Conservation (phyloP, 2,888 invertebrate species). For the Volucella inflata region DNA sequence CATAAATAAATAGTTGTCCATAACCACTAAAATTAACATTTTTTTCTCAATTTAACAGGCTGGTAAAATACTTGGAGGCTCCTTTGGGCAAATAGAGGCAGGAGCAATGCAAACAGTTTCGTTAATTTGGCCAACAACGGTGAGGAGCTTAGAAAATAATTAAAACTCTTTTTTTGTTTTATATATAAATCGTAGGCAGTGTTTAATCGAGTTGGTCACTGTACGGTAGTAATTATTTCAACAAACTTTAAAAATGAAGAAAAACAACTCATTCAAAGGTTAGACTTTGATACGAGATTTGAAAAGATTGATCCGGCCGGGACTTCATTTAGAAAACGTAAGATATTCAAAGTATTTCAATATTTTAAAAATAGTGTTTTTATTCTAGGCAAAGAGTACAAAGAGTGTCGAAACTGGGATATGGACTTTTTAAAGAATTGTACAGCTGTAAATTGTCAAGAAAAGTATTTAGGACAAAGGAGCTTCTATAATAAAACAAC, state of each 20-base stretch:
- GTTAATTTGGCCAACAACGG: conserved; percentile 82
- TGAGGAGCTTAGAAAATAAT: conserved; percentile 60
- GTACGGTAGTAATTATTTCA: conserved; percentile 79
- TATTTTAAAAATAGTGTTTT: neutral
- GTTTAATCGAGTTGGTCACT: conserved; percentile 81
- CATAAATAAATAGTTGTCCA: neutral
- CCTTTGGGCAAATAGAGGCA: conserved; percentile 80
- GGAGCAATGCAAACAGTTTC: conserved; percentile 79
- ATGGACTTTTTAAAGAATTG: conserved; percentile 84
- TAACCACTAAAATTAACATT: neutral
- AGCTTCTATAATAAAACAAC: conserved; percentile 84
- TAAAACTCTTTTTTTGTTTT: neutral
- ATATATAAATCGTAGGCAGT: conserved; percentile 77
- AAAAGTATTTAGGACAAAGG: conserved; percentile 85
- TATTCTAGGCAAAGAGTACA: conserved; percentile 76
- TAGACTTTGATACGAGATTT: conserved; percentile 80
- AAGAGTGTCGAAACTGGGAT: conserved; percentile 82
- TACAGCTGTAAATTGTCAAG: conserved; percentile 85
- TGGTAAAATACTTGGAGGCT: conserved; percentile 80
- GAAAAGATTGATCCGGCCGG: conserved; percentile 78
- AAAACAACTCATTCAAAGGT: conserved; percentile 69
- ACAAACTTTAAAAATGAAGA: conserved; percentile 77
- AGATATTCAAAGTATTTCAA: neutral
- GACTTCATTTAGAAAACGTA: conserved; percentile 76
- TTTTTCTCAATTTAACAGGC: conserved; percentile 69